Conservation (phyloP, 2,113 vertebrate species). For the Aptenodytes patagonicus region DNA sequence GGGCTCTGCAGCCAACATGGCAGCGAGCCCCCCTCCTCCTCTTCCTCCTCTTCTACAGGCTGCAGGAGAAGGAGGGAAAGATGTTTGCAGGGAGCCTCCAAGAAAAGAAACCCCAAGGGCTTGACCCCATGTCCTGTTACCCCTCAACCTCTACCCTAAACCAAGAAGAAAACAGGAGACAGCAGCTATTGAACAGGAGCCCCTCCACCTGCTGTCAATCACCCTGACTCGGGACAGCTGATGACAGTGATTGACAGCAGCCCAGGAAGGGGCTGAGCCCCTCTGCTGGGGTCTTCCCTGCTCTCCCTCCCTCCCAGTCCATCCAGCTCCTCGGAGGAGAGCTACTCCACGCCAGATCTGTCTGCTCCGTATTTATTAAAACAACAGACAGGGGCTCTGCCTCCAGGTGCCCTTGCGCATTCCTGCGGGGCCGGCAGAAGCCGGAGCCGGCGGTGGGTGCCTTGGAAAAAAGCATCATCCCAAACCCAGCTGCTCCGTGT, state of each 20-base stretch:
- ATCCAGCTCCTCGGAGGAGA: neutral
- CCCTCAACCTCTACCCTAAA: neutral
- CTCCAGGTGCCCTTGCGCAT: neutral
- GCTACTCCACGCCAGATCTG: accelerated
- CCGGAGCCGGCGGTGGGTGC: neutral
- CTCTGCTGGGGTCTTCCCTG: accelerated
- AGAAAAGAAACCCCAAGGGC: neutral
- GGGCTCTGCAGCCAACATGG: neutral
- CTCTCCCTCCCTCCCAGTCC: neutral
- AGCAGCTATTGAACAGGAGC: neutral
- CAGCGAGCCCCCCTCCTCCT: neutral
- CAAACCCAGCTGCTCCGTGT: neutral
- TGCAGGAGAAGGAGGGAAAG: neutral
- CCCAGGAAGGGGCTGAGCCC: neutral
- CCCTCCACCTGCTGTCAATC: neutral
- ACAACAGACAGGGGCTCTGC: neutral
- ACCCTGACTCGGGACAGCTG: neutral
- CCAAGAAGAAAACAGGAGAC: neutral
- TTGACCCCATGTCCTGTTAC: accelerated
- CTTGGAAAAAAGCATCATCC: neutral
- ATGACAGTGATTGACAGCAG: neutral
- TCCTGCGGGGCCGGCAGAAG: neutral
- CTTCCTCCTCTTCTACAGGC: neutral
- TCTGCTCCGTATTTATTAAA: neutral
- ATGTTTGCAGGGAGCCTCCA: neutral